Conservation (phyloP, 2,888 invertebrate species). For the Lacanobia oleracea region DNA sequence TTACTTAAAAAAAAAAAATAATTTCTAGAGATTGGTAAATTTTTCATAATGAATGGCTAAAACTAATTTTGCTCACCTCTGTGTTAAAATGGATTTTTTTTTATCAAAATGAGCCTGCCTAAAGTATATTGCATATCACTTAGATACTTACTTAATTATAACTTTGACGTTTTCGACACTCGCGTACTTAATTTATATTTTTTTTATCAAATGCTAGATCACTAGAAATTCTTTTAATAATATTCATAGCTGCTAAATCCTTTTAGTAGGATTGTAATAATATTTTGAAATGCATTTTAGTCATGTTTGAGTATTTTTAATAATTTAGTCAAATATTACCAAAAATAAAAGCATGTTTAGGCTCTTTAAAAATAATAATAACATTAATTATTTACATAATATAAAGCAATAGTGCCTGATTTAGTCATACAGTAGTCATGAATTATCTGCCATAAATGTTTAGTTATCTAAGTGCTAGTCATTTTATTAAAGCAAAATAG, state of each 20-base stretch:
- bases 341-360: background rate
- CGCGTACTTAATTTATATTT: slow-evolving; percentile 70
- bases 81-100: slow-evolving; percentile 40
- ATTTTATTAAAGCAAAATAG: slow-evolving; percentile 14
- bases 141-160: slow-evolving; percentile 80
- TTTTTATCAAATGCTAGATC: slow-evolving; percentile 73
- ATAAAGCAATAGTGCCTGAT: slow-evolving; percentile 32
- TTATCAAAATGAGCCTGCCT: slow-evolving; percentile 83
- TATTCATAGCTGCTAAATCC: slow-evolving; percentile 62
- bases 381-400: background rate
- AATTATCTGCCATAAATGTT: slow-evolving; percentile 21
- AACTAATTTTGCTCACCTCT: slow-evolving; percentile 51
- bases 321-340: slow-evolving; percentile 12
- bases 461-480: slow-evolving; percentile 43
- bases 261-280: slow-evolving; percentile 60
- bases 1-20: slow-evolving; percentile 50
- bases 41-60: slow-evolving; percentile 51
- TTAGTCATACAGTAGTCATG: slow-evolving; percentile 19
- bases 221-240: slow-evolving; percentile 66
- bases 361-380: slow-evolving; percentile 6
- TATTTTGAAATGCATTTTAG: slow-evolving; percentile 54
- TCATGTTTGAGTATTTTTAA: background rate
- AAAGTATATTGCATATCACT: slow-evolving; percentile 89
- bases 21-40: slow-evolving; percentile 12
- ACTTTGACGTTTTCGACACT: slow-evolving; percentile 72